Evolutionary conservation across 2,797 vertebrate species (phyloP), one percentile per base, ranked within the genome.

Genomic region (Pangasius krempfi): DNA sequence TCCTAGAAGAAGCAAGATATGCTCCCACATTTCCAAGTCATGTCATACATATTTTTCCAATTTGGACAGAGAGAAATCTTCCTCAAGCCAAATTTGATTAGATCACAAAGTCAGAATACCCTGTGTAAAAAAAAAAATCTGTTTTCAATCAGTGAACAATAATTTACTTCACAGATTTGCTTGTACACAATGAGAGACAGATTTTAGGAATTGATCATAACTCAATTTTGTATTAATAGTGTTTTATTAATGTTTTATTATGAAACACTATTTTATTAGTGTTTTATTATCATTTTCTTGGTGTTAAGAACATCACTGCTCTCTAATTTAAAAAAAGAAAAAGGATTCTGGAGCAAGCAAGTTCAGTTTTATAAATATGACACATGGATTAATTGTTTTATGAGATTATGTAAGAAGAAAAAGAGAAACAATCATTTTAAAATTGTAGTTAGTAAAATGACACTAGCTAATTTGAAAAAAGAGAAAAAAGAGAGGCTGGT

Each of bases 111-210:
- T 89, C 91, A 90, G 86, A 64, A 89, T 89, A 92, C 85, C 83
- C 87, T 30, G 91, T 91, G 20, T 60, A 56, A 54, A 56, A 16
- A 50, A 10, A 10, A 80, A 94, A 95, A 95, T 95, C 92, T 96
- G 95, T 92, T 95, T 95, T 92, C 90, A 93, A 90, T 96, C 94
- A 95, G 93, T 94, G 92, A 70, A 86, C 76, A 84, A 82, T 90
- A 84, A 93, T 93, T 93, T 94, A 93, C 93, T 89, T 93, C 88
- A 75, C 37, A 84, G 88, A 89, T 94, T 89, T 93, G 86, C 82
- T 86, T 91, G 89, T 86, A 91, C 58, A 90, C 86, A 92, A 89
- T 76, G 90, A 93, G 88, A 85, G 81, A 83, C 25, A 9, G 85
- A 88, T 90, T 91, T 62, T 73, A 89, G 92, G 89, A 93, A 89